Evolutionary conservation across 2,888 invertebrate species (phyloP).

Genomic region (Conistra vaccinii): DNA sequence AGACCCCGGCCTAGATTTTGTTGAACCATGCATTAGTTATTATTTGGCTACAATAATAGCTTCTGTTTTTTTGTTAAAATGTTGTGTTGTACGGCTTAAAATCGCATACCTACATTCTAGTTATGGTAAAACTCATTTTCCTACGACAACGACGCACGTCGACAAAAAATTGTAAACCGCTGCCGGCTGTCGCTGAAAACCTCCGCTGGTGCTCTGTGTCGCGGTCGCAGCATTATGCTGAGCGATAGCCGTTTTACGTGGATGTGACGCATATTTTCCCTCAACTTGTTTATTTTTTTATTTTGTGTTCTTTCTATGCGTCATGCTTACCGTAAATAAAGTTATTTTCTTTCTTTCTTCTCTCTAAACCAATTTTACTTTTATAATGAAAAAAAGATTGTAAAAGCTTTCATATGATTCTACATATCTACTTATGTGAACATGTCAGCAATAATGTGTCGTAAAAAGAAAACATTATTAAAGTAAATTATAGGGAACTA

Average conservation of each 20-base stretch:
- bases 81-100: not conserved
- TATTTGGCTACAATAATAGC: not conserved
- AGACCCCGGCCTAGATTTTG: not conserved
- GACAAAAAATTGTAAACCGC: not conserved
- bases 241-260: no score
- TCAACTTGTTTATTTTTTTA: no score
- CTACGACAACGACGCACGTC: not conserved
- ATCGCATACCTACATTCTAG: not conserved
- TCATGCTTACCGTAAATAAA: no score
- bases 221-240: no score
- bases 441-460: conserved; percentile 9
- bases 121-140: not conserved
- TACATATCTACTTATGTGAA: not conserved
- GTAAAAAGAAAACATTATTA: conserved; percentile 22
- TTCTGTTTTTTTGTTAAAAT: not conserved
- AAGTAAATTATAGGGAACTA: conserved; percentile 11
- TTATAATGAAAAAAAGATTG: not conserved
- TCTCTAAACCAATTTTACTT: conserved; percentile 9
- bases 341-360: no score
- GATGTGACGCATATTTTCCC: no score
- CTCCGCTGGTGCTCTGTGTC: no score
- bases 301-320: no score
- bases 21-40: not conserved
- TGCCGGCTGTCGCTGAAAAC: no score
- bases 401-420: not conserved